These are phyloP conservation scores for Clytia hemisphaerica DNA, from an alignment of 30 jellyfish, hydroid and myxozoan species.

Conservation along the genomic window DNA sequence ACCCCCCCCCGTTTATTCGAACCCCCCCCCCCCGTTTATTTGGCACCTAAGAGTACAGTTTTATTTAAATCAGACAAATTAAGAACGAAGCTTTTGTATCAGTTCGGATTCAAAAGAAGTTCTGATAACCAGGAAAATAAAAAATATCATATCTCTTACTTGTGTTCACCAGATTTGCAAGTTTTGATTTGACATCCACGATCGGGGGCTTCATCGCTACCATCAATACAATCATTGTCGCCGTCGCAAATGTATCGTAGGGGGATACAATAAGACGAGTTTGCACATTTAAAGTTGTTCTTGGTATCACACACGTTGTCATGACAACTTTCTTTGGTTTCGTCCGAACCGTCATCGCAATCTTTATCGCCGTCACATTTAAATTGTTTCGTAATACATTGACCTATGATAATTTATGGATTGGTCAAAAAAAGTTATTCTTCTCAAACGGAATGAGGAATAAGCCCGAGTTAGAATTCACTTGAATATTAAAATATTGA, in stretches of 20 bases:
- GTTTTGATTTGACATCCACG: constrained; percentile 63
- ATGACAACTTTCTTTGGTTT: constrained; percentile 36
- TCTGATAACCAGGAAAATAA: no score
- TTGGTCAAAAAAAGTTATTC: no score
- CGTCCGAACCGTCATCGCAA: constrained; percentile 87
- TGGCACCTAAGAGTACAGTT: no score
- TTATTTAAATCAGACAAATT: no score
- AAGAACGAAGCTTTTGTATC: no score
- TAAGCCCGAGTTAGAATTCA: no score
- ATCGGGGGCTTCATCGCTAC: constrained; percentile 62
- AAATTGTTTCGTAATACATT: constrained; percentile 66
- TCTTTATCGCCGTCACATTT: constrained; percentile 79
- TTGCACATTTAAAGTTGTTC: neutral
- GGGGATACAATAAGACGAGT: constrained; percentile 67
- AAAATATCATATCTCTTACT: neutral
- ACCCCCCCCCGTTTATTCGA: no score
- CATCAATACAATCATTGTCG: constrained; percentile 80
- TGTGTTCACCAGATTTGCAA: constrained; percentile 5
- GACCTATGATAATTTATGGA: no score
- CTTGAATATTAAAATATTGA: no score
- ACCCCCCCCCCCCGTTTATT: no score
- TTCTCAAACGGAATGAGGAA: no score
- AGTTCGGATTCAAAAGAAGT: no score
- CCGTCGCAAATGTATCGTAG: constrained; percentile 88
- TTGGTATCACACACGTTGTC: neutral